Evolutionary conservation across 2,797 vertebrate species (phyloP), one percentile per base, ranked within the genome.

Genomic region (Bryconaethiops microstoma): DNA sequence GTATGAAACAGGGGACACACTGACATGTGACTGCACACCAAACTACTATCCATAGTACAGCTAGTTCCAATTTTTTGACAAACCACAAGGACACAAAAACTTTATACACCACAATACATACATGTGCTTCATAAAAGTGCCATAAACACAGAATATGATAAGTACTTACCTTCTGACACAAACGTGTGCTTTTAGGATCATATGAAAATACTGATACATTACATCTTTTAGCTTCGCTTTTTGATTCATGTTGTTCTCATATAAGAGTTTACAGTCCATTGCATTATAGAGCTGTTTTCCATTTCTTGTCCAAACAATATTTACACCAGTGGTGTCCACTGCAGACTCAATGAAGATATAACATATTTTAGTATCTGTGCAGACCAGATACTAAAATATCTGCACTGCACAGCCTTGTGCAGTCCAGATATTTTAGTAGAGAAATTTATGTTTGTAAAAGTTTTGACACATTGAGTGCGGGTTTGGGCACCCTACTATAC

Each of bases 121-220:
- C 14, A 16, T 52, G 62, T 57, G 57, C 57, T 74, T 65, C 6
- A 80, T 45, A 68, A 78, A 39, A 59, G 52, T 7, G n/a, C 8
- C 29, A 10, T 55, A 62, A n/a, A 77, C 6, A 25, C 59, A 54
- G 78, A 35, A 67, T 19, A 68, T 23, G 42, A 54, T 35, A 63
- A 69, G 57, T 59, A 85, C 97, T 98, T 97, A 98, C 97, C 96
- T 96, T 76, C 96, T 96, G 86, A 96, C 95, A 7, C 97, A 68
- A 95, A 94, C 86, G 82, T 70, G 91, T 93, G 64, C 96, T 96
- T 80, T 40, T 5, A 68, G 39, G 25, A 64, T 64, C 62, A 1
- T 12, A 12, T 39, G 2, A 17, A 39, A 64, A 64, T 40, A 35
- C 16, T 39, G 25, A 39, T 39, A 89, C 97, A 96, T 90, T 95